Conservation (phyloP, 2,113 vertebrate genomes). For the Verasper variegatus region DNA sequence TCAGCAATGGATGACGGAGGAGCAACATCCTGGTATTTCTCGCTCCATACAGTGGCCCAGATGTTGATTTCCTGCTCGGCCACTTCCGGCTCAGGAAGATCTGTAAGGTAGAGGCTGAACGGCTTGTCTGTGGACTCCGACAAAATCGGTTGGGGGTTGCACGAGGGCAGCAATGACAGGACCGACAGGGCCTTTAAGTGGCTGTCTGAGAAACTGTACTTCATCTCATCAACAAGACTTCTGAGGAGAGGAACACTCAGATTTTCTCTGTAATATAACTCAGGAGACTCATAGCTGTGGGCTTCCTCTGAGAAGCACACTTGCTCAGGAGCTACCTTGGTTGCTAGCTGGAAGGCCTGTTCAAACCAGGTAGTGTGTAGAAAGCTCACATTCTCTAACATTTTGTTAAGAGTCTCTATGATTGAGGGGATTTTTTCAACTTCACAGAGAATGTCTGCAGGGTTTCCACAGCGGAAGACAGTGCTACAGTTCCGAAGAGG, state of each 20-base stretch:
- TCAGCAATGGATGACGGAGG: constrained; percentile 93
- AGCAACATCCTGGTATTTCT: constrained; percentile 90
- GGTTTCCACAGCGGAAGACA: constrained; percentile 89
- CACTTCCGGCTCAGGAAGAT: constrained; percentile 89
- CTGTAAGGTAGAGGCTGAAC: constrained; percentile 88
- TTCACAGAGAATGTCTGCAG: constrained; percentile 90
- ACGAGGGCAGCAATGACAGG: constrained; percentile 91
- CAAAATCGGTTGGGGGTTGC: constrained; percentile 90
- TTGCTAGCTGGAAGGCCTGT: constrained; percentile 88
- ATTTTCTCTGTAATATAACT: constrained; percentile 90
- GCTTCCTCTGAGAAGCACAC: constrained; percentile 84
- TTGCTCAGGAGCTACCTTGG: constrained; percentile 87
- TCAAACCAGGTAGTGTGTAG: constrained; percentile 95
- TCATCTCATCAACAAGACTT: constrained; percentile 92
- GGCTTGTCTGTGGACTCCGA: constrained; percentile 88
- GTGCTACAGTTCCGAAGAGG: constrained; percentile 90
- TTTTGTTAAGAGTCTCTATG: constrained; percentile 90
- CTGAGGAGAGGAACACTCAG: constrained; percentile 89
- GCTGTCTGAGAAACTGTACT: constrained; percentile 91
- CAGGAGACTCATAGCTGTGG: constrained; percentile 82
- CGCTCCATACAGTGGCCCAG: constrained; percentile 94
- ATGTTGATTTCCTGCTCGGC: constrained; percentile 90
- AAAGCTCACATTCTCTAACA: constrained; percentile 89
- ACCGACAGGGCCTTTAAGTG: constrained; percentile 92
- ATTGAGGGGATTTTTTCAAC: constrained; percentile 87